These are phyloP conservation scores for Cephonodes hylas DNA, from an alignment of 2,888 invertebrate species.

Conservation along the genomic window DNA sequence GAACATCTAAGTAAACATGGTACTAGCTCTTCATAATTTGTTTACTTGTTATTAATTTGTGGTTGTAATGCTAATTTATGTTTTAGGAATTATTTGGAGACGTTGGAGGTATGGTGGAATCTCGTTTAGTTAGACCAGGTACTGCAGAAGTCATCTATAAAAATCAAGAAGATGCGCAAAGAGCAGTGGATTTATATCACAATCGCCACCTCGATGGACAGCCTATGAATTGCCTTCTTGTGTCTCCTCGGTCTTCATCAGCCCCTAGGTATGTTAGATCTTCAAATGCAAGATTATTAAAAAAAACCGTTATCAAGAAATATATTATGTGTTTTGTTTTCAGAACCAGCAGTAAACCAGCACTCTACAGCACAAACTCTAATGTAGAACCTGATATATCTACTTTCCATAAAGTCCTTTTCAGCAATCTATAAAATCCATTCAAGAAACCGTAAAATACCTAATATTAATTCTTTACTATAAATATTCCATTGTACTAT, in stretches of 20 bases:
- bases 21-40: too few relatives aligned
- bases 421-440: constrained; percentile 64
- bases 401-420: constrained; percentile 86
- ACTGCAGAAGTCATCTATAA: constrained; percentile 96
- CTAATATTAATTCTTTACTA: too few relatives aligned
- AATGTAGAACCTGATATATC: constrained; percentile 85
- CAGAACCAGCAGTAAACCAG: constrained; percentile 63
- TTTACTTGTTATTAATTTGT: too few relatives aligned
- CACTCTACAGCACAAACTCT: constrained; percentile 76
- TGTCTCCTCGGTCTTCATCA: constrained; percentile 82
- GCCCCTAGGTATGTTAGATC: constrained; percentile 35
- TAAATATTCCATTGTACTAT: too few relatives aligned
- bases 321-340: constrained; percentile 27
- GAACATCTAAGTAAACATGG: too few relatives aligned
- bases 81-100: constrained; percentile 95
- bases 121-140: constrained; percentile 91
- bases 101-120: constrained; percentile 92
- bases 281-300: not conserved
- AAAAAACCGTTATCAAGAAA: not conserved
- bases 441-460: not conserved
- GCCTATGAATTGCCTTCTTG: constrained; percentile 94
- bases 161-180: constrained; percentile 91
- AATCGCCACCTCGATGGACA: constrained; percentile 96
- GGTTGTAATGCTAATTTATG: not conserved
- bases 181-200: constrained; percentile 95